Conservation (phyloP, 1,140 invertebrate species). For the Tigriopus japonicus region DNA sequence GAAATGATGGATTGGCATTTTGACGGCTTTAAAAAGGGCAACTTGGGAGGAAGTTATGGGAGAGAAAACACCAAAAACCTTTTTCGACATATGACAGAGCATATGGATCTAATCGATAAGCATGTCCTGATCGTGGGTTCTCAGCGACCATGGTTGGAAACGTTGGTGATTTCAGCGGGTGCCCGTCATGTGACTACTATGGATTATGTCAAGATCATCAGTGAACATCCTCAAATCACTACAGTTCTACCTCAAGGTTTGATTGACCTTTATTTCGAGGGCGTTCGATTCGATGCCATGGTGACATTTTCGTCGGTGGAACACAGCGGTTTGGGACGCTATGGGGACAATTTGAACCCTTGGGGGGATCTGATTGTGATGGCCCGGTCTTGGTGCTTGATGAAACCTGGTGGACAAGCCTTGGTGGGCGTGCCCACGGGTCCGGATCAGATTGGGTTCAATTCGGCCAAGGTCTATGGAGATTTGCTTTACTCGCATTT, state of each 20-base stretch:
- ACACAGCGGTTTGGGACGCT: background rate
- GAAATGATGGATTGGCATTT: no score
- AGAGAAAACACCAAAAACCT: background rate
- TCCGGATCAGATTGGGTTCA: background rate
- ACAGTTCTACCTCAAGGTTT: background rate
- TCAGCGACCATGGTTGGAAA: background rate
- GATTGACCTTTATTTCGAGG: background rate
- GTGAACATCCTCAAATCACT: background rate
- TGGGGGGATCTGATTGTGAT: background rate
- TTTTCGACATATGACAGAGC: background rate
- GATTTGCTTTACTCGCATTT: background rate
- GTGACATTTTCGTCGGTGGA: slow-evolving; percentile 1
- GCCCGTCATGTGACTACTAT: background rate
- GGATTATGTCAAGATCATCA: slow-evolving; percentile 5
- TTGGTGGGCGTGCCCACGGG: slow-evolving; percentile 11
- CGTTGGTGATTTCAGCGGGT: background rate
- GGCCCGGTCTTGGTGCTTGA: background rate
- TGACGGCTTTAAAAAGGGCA: no score
- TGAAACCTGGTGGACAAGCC: background rate
- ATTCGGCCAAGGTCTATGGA: background rate
- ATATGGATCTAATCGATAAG: background rate
- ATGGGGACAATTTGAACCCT: slow-evolving; percentile 9
- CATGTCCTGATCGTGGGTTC: slow-evolving; percentile 5
- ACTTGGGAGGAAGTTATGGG: background rate
- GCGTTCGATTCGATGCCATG: background rate